Base-by-base conservation (phyloP, 2,113 vertebrate genomes). In the Archilochus colubris region DNA sequence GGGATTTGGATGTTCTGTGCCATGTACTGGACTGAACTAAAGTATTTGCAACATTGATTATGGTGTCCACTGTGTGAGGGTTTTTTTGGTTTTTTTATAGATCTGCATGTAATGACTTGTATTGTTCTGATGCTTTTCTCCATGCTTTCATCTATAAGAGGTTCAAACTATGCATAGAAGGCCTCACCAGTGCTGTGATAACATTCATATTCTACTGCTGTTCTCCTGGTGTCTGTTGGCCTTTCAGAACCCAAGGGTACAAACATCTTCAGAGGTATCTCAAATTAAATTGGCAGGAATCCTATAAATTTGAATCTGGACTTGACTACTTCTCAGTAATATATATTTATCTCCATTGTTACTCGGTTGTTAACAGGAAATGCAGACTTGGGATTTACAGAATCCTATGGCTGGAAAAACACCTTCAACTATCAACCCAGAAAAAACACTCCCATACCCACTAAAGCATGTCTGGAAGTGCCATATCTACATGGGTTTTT, bases 51-150 rank as follows among this genome's bases (percentile, higher is more conserved):
- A 1, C 20, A 3, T 53, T 53, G 38, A 33, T 54, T 38, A 51
- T 38, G 27, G 30, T 4, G 1, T 14, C 40, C 1, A 0, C 44
- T 58, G 5, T 51, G 6, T 2, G 54, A 69, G n/a, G 24, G 16
- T n/a, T 40, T 40, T 40, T 40, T 40, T 40, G 11, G 11, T 40
- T 40, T 40, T 40, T 12, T 40, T 40, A 2, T 2, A 17, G 66
- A 22, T 27, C 3, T 4, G 15, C 0, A 3, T 69, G 78, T 10
- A 16, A 28, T 46, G 30, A 50, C 13, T 77, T 10, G 1, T 3
- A 2, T 5, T 51, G 28, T 78, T 77, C 31, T 74, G 68, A 21
- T 74, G 75, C 23, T 80, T 79, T 75, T 66, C 63, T 40, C 22
- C 1, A 0, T 46, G 36, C 54, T 79, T 21, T 57, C 1, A 1